These are phyloP conservation scores for Chromoteleia sp. DNA, from an alignment of 2,888 invertebrate species.

Conservation along the genomic window DNA sequence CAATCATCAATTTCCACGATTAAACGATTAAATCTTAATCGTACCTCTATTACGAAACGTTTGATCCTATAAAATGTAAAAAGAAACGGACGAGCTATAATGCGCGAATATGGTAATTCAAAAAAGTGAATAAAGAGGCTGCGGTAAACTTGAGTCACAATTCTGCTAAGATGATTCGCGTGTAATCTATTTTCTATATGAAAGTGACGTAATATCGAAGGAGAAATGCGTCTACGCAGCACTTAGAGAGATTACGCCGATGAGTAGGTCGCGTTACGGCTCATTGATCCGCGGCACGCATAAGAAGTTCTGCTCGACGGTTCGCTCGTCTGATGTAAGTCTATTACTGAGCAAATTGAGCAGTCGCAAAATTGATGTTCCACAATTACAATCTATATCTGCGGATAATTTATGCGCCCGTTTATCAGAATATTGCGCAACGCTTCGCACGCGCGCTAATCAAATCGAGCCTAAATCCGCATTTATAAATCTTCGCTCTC, in stretches of 20 bases:
- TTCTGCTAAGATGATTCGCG: conserved; percentile 26
- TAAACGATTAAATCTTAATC: conserved; percentile 8
- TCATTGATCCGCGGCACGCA: conserved; percentile 57
- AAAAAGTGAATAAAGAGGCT: conserved; percentile 29
- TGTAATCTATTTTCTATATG: conserved; percentile 54
- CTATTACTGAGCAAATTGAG: conserved; percentile 65
- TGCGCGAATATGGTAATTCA: conserved; percentile 20
- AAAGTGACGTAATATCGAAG: conserved; percentile 50
- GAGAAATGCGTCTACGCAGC: conserved; percentile 62
- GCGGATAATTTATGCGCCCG: conserved; percentile 40
- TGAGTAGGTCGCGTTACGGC: conserved; percentile 60
- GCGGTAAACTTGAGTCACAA: conserved; percentile 13
- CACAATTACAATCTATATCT: conserved; percentile 41
- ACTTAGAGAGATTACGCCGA: conserved; percentile 38
- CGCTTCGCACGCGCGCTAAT: conserved; percentile 15
- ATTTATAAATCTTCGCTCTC: conserved; percentile 26
- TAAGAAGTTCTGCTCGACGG: conserved; percentile 52
- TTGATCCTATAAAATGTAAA: conserved; percentile 20
- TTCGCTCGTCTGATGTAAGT: conserved; percentile 56
- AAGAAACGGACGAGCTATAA: not conserved
- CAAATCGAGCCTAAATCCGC: conserved; percentile 32
- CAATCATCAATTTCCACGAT: not conserved
- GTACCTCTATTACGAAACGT: not conserved
- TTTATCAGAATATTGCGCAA: conserved; percentile 44
- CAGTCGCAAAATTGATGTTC: conserved; percentile 51